Conservation (phyloP, 2,888 invertebrate genomes). For the Folsomia manolachei region DNA sequence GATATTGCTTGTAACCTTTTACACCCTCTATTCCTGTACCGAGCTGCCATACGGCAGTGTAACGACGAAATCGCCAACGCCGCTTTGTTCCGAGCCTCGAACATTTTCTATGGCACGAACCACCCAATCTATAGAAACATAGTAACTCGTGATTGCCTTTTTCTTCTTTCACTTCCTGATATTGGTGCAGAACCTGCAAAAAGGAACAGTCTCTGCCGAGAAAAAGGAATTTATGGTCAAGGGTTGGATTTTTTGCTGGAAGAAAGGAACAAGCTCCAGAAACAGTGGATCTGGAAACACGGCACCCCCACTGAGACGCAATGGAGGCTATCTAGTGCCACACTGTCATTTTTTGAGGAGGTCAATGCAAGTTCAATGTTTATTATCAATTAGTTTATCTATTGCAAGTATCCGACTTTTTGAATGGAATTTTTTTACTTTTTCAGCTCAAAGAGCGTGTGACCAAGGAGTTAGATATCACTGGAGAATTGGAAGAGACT, state of each 20-base stretch:
- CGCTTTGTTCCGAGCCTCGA: neutral
- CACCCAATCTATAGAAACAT: neutral
- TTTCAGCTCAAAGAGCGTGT: neutral
- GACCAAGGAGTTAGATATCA: neutral
- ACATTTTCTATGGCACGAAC: neutral
- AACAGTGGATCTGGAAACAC: neutral
- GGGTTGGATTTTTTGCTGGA: slow-evolving; percentile 4
- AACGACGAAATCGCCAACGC: neutral
- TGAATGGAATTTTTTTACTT: neutral
- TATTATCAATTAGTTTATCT: too few relatives aligned
- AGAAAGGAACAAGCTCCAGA: neutral
- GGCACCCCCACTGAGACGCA: neutral
- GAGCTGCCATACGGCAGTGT: neutral
- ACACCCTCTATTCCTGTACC: neutral
- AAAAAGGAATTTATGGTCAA: neutral
- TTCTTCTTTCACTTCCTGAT: neutral
- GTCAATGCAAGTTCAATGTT: too few relatives aligned
- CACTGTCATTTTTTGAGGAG: neutral
- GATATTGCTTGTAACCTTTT: neutral
- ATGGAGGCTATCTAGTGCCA: neutral
- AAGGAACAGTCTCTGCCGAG: neutral
- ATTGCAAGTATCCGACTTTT: too few relatives aligned
- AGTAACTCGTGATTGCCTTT: neutral
- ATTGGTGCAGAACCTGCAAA: slow-evolving; percentile 1
- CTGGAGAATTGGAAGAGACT: neutral